A percentile compares a stretch with the other conserved stretches of the same genome.
Evolutionary conservation across 2,888 invertebrate species (phyloP).

Genomic region (Parthenolecanium corni): DNA sequence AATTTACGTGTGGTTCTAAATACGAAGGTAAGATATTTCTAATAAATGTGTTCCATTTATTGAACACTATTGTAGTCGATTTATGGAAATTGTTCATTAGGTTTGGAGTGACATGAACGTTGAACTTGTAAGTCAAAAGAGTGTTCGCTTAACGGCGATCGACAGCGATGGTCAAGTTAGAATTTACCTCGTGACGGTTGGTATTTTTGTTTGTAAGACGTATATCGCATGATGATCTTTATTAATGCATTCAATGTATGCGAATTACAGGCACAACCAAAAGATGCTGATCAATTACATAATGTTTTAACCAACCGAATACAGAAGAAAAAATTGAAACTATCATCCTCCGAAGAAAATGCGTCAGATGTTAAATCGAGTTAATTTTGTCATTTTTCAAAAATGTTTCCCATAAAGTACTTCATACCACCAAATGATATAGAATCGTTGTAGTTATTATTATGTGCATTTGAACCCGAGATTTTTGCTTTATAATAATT

Average conservation of each 20-base stretch:
- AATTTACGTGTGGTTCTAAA: slow-evolving; percentile 81
- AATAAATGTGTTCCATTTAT: slow-evolving; percentile 1
- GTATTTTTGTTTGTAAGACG: neutral
- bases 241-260: neutral
- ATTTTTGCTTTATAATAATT: too few species aligned
- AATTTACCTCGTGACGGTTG: slow-evolving; percentile 23
- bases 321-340: slow-evolving; percentile 20
- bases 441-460: too few species aligned
- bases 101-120: slow-evolving; percentile 87
- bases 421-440: neutral
- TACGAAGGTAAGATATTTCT: slow-evolving; percentile 55
- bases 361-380: neutral
- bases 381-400: neutral
- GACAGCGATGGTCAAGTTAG: slow-evolving; percentile 48
- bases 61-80: neutral
- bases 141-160: slow-evolving; percentile 74
- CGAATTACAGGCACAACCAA: slow-evolving; percentile 12
- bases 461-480: too few species aligned
- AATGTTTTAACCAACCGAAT: slow-evolving; percentile 19
- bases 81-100: slow-evolving; percentile 37
- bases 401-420: neutral
- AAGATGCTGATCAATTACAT: slow-evolving; percentile 21
- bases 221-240: neutral
- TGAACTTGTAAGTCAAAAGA: slow-evolving; percentile 75
- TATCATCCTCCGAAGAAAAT: slow-evolving; percentile 3